Conservation (phyloP, 2,113 vertebrate species). For the Halcyon senegalensis region DNA sequence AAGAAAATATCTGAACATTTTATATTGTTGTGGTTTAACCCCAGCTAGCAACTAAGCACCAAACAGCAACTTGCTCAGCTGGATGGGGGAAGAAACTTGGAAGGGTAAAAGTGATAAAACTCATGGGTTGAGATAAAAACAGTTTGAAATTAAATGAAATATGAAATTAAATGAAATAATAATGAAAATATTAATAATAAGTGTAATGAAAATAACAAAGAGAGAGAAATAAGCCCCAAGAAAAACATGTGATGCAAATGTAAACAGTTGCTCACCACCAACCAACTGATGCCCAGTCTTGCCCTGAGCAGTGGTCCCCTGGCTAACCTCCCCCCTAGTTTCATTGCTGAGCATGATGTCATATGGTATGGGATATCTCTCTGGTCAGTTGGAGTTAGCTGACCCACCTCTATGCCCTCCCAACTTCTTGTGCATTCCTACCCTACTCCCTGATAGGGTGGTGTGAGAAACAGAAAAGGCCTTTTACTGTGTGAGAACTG, state of each 20-base stretch:
- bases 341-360: neutral
- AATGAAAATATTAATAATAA: neutral
- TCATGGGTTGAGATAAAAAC: neutral
- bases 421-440: neutral
- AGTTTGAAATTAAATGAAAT: neutral
- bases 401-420: neutral
- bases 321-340: neutral
- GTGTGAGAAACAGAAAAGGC: neutral
- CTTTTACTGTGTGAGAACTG: neutral
- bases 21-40: neutral
- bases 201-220: neutral
- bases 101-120: neutral
- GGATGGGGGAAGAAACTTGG: neutral
- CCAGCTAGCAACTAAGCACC: neutral
- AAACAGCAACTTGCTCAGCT: accelerated
- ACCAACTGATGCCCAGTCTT: neutral
- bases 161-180: neutral
- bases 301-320: neutral
- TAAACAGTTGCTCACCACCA: neutral
- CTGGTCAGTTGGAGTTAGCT: neutral
- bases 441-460: accelerated
- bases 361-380: accelerated
- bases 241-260: neutral
- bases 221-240: neutral
- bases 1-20: neutral